A percentile compares a stretch with the other conserved stretches of the same genome.
Evolutionary conservation across 2,888 invertebrate genomes (phyloP).

Genomic region (Drosophila subsilvestris): DNA sequence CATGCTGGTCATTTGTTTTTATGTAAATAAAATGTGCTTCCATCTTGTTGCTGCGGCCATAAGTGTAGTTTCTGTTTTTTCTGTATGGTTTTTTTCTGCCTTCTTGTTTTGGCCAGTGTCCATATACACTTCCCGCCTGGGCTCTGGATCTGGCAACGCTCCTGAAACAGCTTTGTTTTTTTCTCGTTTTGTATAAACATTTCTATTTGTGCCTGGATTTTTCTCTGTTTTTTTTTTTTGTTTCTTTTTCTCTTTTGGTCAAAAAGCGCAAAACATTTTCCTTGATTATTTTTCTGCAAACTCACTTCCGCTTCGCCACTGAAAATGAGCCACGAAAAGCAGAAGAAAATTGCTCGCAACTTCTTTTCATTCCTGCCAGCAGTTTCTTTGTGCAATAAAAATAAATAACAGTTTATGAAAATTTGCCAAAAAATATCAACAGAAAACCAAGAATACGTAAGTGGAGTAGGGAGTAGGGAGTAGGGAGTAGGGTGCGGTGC

Average conservation of each 20-base stretch:
- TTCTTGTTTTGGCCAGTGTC: background rate
- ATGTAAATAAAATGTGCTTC: constrained; percentile 75
- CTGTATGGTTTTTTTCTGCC: background rate
- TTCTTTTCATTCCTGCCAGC: constrained; percentile 43
- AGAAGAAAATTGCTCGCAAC: constrained; percentile 69
- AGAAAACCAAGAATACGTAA: constrained; percentile 37
- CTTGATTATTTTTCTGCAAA: constrained; percentile 63
- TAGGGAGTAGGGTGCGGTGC: constrained; percentile 25
- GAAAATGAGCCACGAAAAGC: constrained; percentile 55
- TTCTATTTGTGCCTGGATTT: constrained; percentile 34
- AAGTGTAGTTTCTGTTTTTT: background rate
- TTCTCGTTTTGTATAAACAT: constrained; percentile 40
- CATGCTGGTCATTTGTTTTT: constrained; percentile 78
- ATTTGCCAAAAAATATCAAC: constrained; percentile 77
- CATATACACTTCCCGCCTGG: background rate
- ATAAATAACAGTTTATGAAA: constrained; percentile 80
- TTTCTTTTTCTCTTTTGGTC: too few species aligned
- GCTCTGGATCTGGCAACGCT: constrained; percentile 47
- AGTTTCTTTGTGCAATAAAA: constrained; percentile 71
- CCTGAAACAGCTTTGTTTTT: constrained; percentile 64
- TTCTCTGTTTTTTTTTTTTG: constrained; percentile 33
- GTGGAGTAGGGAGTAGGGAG: too few species aligned
- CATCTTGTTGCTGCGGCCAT: constrained; percentile 50
- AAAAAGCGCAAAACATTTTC: constrained; percentile 70
- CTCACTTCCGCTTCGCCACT: constrained; percentile 68